These are phyloP conservation scores for Dryomyza anilis DNA, from an alignment of 2,888 invertebrate genomes.

Conservation along the genomic window DNA sequence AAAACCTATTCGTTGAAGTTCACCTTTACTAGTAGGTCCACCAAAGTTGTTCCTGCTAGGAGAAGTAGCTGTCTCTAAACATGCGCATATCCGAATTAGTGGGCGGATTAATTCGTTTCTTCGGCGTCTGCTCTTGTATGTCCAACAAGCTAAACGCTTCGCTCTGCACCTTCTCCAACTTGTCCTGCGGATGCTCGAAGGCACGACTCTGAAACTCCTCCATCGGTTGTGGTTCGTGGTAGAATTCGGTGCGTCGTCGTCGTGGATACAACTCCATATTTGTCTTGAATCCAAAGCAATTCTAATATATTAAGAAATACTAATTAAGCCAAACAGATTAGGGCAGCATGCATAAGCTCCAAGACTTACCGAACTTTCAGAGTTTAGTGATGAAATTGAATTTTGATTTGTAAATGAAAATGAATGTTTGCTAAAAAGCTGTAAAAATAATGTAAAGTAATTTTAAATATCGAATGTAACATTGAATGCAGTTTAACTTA, in stretches of 20 bases:
- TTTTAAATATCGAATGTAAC: background rate
- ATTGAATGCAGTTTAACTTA: constrained; percentile 23
- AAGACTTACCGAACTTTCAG: constrained; percentile 24
- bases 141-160: constrained; percentile 1
- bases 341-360: too few species aligned
- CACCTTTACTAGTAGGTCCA: background rate
- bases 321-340: background rate
- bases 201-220: constrained; percentile 45
- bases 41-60: constrained; percentile 41
- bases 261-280: constrained; percentile 46
- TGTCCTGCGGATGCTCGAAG: constrained; percentile 43
- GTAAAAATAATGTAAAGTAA: background rate
- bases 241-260: constrained; percentile 44
- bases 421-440: constrained; percentile 31
- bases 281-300: constrained; percentile 28
- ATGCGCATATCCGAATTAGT: constrained; percentile 50
- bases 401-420: constrained; percentile 23
- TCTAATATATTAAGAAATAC: constrained; percentile 9
- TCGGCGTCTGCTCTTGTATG: constrained; percentile 25
- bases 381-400: constrained; percentile 27
- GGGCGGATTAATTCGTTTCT: constrained; percentile 47
- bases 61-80: constrained; percentile 56
- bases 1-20: too few species aligned
- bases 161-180: constrained; percentile 20
- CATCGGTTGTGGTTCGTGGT: constrained; percentile 38